Evolutionary conservation across 2,797 vertebrate species (phyloP).

Genomic region (Gymnothorax javanicus): DNA sequence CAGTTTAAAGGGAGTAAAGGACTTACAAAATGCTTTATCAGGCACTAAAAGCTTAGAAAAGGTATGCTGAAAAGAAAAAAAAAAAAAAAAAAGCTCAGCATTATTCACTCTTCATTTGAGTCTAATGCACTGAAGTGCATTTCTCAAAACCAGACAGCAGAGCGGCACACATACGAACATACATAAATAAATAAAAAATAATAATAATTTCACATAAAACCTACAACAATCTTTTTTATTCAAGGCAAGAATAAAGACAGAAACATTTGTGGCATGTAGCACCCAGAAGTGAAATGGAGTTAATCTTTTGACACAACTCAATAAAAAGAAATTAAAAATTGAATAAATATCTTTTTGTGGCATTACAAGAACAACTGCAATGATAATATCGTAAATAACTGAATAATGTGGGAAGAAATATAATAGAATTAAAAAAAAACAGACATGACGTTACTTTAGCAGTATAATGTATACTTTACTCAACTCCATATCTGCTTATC

Average conservation of each 20-base stretch:
- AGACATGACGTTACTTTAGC: not conserved
- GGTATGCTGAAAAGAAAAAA: not conserved
- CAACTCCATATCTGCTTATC: not conserved
- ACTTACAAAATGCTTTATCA: slow-evolving; percentile 35
- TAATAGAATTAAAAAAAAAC: not conserved
- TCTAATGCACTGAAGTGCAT: not conserved
- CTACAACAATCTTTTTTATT: not conserved
- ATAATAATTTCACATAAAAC: slow-evolving; percentile 42
- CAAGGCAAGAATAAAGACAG: not conserved
- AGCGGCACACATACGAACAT: slow-evolving; percentile 45
- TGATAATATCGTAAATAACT: not conserved
- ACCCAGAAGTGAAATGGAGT: not conserved
- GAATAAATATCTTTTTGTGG: not conserved
- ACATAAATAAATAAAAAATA: slow-evolving; percentile 44
- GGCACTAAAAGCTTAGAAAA: slow-evolving; percentile 9
- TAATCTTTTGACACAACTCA: not conserved
- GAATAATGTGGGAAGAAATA: not conserved
- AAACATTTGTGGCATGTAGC: not conserved
- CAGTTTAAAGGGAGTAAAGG: slow-evolving; percentile 37
- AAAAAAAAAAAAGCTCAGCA: slow-evolving; percentile 4
- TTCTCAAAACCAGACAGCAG: not conserved
- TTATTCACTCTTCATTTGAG: slow-evolving; percentile 31
- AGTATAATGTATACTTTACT: no score
- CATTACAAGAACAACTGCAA: not conserved
- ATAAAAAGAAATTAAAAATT: not conserved